Conservation (phyloP, 2,113 vertebrate species). For the Drymodes brunneopygia region DNA sequence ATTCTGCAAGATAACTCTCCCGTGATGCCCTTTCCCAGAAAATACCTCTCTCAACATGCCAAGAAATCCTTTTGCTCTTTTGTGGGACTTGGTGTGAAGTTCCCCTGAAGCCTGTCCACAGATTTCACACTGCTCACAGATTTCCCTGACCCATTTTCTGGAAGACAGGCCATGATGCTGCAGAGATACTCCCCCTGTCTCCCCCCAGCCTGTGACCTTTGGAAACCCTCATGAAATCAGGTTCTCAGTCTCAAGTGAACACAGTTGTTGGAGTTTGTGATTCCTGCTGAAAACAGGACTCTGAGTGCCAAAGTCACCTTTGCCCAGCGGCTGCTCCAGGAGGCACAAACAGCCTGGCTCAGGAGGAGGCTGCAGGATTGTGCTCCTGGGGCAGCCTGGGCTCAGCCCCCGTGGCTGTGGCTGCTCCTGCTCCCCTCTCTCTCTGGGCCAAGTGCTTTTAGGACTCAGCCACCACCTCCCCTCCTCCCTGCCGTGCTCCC, state of each 20-base stretch:
- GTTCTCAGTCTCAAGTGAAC: background rate
- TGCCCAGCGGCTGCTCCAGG: background rate
- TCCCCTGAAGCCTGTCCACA: background rate
- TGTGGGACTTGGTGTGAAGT: background rate
- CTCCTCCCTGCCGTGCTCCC: background rate
- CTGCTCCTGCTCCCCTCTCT: background rate
- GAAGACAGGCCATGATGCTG: background rate
- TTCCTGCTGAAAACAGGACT: background rate
- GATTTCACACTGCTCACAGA: background rate
- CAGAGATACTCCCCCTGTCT: background rate
- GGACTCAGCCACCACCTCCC: background rate
- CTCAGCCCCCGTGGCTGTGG: fast-evolving
- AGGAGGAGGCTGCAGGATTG: fast-evolving
- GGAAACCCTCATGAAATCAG: background rate
- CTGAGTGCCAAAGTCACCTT: background rate
- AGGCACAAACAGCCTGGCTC: background rate
- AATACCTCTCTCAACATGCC: background rate
- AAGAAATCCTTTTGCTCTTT: background rate
- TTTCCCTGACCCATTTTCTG: background rate
- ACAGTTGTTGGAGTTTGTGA: background rate
- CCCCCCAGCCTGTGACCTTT: background rate
- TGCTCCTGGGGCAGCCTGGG: background rate
- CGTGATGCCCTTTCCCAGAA: background rate
- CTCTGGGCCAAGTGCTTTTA: background rate
- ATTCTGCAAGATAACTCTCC: background rate